These are phyloP conservation scores for Corythoichthys intestinalis DNA, from an alignment of 2,113 vertebrate genomes.

Conservation along the genomic window DNA sequence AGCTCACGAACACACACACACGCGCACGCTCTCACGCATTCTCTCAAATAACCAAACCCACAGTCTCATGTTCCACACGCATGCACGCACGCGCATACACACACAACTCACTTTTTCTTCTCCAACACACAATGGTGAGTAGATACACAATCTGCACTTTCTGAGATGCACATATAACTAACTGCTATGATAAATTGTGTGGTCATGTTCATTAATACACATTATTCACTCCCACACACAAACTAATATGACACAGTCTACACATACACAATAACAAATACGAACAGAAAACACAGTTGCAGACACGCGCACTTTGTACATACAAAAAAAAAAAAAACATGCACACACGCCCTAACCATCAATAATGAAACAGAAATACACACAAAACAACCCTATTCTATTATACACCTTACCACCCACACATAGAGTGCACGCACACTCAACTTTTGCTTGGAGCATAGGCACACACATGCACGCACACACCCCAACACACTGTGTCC, in stretches of 20 bases:
- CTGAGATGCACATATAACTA: slow-evolving; percentile 37
- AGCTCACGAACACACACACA: slow-evolving; percentile 33
- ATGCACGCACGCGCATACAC: slow-evolving; percentile 41
- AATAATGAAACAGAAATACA: slow-evolving; percentile 60
- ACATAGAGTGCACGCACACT: slow-evolving; percentile 41
- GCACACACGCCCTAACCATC: slow-evolving; percentile 41
- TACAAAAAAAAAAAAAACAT: slow-evolving; percentile 30
- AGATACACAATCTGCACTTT: slow-evolving; percentile 42
- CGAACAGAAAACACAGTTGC: slow-evolving; percentile 42
- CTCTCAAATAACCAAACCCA: slow-evolving; percentile 68
- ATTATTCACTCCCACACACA: slow-evolving; percentile 38
- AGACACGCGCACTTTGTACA: slow-evolving; percentile 36
- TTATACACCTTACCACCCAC: slow-evolving; percentile 63
- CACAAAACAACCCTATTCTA: slow-evolving; percentile 12
- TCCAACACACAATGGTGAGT: slow-evolving; percentile 22
- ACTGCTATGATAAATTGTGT: slow-evolving; percentile 39
- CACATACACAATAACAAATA: slow-evolving; percentile 28
- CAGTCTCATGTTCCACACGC: slow-evolving; percentile 70
- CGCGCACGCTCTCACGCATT: slow-evolving; percentile 39
- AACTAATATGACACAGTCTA: background rate
- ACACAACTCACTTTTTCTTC: slow-evolving; percentile 18
- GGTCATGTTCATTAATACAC: slow-evolving; percentile 24
- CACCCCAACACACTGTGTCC: slow-evolving; percentile 51
- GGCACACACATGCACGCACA: slow-evolving; percentile 14
- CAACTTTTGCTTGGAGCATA: slow-evolving; percentile 37